These are phyloP conservation scores for Hemicordylus capensis DNA, from an alignment of 2,113 vertebrate species.

Conservation along the genomic window DNA sequence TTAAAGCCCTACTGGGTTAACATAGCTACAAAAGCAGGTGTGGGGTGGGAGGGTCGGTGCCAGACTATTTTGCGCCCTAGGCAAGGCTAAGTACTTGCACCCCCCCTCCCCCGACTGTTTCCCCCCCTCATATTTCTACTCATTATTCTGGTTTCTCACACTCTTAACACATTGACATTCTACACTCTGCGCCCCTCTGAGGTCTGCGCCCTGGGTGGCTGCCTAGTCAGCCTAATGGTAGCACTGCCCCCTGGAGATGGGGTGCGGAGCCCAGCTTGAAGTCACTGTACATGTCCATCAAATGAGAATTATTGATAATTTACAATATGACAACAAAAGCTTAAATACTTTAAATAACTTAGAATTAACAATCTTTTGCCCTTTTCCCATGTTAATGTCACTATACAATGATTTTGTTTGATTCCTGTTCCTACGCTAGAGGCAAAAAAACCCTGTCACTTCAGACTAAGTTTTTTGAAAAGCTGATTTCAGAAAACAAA, in stretches of 20 bases:
- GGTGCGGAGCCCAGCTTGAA: conserved; percentile 49
- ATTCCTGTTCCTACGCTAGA: conserved; percentile 45
- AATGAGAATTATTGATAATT: conserved; percentile 55
- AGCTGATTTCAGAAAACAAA: conserved; percentile 43
- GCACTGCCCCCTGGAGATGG: no score
- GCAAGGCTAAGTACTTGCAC: no score
- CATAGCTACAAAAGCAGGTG: background rate
- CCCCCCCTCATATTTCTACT: no score
- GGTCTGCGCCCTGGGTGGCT: no score
- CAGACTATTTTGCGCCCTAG: no score
- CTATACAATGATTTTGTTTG: conserved; percentile 6
- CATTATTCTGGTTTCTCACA: no score
- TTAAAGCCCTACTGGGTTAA: conserved; percentile 25
- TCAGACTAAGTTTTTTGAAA: background rate
- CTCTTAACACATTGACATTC: no score
- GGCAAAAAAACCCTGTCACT: conserved; percentile 43
- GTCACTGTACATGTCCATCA: conserved; percentile 12
- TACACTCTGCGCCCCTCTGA: no score
- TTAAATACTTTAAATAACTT: conserved; percentile 31
- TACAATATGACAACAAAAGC: conserved; percentile 54
- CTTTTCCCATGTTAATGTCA: conserved; percentile 37
- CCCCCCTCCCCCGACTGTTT: no score
- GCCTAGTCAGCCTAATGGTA: no score
- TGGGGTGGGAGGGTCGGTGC: no score
- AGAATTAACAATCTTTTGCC: conserved; percentile 29